These are phyloP conservation scores for Pampus argenteus DNA, from an alignment of 2,797 vertebrate species.

Conservation along the genomic window DNA sequence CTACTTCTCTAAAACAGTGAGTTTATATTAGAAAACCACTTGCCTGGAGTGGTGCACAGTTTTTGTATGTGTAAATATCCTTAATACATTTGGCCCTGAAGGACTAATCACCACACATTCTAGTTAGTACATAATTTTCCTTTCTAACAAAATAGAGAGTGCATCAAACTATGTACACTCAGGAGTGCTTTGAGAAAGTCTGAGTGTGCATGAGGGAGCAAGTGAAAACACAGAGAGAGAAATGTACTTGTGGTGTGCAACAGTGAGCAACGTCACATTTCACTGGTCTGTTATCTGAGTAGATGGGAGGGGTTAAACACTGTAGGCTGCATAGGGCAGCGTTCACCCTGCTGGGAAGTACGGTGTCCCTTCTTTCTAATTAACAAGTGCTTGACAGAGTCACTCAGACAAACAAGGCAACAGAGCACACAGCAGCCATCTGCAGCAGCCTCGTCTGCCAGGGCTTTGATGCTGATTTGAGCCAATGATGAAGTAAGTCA, in stretches of 20 bases:
- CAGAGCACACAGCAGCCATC: conserved; percentile 61
- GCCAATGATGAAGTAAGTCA: conserved; percentile 73
- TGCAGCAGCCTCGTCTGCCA: conserved; percentile 51
- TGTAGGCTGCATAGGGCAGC: conserved; percentile 32
- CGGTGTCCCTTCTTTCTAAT: conserved; percentile 55
- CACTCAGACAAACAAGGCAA: conserved; percentile 58
- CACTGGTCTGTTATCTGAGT: conserved; percentile 39
- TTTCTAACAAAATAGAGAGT: conserved; percentile 20
- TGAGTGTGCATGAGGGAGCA: conserved; percentile 16
- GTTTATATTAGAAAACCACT: background rate
- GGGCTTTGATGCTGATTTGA: conserved; percentile 74
- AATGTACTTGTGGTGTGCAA: conserved; percentile 39
- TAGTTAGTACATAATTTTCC: conserved; percentile 3
- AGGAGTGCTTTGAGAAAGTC: conserved; percentile 23
- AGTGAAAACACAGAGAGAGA: conserved; percentile 22
- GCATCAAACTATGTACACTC: conserved; percentile 23
- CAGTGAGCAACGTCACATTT: conserved; percentile 39
- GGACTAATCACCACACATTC: background rate
- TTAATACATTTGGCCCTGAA: background rate
- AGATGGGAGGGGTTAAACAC: conserved; percentile 41
- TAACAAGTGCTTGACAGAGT: conserved; percentile 65
- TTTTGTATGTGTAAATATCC: background rate
- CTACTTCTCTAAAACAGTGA: background rate
- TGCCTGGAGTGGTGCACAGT: background rate
- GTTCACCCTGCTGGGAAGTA: conserved; percentile 43